phyloP scores from a whole-genome alignment of 2,797 vertebrate genomes.

The Pampus argenteus region DNA sequence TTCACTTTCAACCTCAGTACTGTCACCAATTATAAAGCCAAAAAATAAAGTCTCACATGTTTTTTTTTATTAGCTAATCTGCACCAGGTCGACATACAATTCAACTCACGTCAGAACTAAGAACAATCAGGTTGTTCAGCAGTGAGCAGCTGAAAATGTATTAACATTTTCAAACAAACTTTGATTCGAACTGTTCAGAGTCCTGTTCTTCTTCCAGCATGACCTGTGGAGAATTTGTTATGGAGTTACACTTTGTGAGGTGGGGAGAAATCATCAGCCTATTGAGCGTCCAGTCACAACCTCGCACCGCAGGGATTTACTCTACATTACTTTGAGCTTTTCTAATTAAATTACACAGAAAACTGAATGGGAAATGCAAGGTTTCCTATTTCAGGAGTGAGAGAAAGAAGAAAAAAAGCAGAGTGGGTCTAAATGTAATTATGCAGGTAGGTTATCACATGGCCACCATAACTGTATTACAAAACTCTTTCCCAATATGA shows the following conservation, averaged over 20 bases:
- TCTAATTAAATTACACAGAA: conserved; percentile 70
- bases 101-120: neutral
- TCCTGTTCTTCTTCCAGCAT: conserved; percentile 11
- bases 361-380: conserved; percentile 59
- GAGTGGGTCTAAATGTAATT: conserved; percentile 59
- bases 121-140: conserved; percentile 16
- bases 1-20: conserved; percentile 36
- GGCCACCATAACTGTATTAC: conserved; percentile 37
- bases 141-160: neutral
- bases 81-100: conserved; percentile 1
- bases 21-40: conserved; percentile 51
- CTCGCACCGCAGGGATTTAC: conserved; percentile 44
- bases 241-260: conserved; percentile 23
- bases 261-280: conserved; percentile 19
- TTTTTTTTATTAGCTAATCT: conserved; percentile 17
- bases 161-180: conserved; percentile 12
- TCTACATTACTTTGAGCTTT: conserved; percentile 58
- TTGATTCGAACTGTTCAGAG: conserved; percentile 22
- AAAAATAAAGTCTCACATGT: conserved; percentile 19
- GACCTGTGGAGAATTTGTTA: conserved; percentile 47
- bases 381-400: conserved; percentile 63
- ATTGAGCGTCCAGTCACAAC: conserved; percentile 62
- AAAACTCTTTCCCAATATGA: conserved; percentile 11
- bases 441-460: conserved; percentile 37
- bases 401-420: conserved; percentile 24